phyloP scores from a whole-genome alignment of 2,797 vertebrate genomes.

The Florisuga fusca region DNA sequence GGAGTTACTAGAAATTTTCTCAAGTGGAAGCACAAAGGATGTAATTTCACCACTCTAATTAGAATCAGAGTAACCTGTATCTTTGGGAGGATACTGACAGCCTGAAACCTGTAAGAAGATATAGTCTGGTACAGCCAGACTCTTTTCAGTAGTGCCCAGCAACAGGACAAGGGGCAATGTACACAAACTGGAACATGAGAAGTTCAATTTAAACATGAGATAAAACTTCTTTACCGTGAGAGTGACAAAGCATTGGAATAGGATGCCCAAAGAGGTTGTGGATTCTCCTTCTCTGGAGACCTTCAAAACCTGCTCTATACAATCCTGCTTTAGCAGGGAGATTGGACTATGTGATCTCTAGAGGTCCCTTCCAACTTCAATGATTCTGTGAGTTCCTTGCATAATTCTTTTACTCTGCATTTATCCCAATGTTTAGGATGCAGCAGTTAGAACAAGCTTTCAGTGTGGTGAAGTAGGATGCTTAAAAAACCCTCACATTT shows the following conservation, averaged over 20 bases:
- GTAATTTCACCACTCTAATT: background rate
- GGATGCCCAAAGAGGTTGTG: too few species aligned
- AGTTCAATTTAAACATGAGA: too few species aligned
- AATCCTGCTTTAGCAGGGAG: too few species aligned
- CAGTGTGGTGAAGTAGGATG: slow-evolving; percentile 29
- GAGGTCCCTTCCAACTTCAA: too few species aligned
- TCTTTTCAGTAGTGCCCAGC: too few species aligned
- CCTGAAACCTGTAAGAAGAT: background rate
- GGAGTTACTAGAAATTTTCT: background rate
- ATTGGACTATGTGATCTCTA: too few species aligned
- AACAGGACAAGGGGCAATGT: too few species aligned
- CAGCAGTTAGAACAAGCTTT: slow-evolving; percentile 39
- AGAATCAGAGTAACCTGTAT: background rate
- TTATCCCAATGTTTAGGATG: slow-evolving; percentile 43
- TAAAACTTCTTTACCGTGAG: too few species aligned
- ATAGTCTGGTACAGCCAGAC: background rate
- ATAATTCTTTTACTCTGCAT: background rate
- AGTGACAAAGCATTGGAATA: too few species aligned
- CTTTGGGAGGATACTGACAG: background rate
- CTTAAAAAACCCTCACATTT: slow-evolving; percentile 47
- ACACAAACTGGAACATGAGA: too few species aligned
- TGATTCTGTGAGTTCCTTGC: background rate
- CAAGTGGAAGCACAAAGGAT: background rate
- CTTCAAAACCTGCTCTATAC: too few species aligned
- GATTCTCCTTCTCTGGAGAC: too few species aligned